Conservation (phyloP, 2,113 vertebrate species). For the Trogon melanurus region DNA sequence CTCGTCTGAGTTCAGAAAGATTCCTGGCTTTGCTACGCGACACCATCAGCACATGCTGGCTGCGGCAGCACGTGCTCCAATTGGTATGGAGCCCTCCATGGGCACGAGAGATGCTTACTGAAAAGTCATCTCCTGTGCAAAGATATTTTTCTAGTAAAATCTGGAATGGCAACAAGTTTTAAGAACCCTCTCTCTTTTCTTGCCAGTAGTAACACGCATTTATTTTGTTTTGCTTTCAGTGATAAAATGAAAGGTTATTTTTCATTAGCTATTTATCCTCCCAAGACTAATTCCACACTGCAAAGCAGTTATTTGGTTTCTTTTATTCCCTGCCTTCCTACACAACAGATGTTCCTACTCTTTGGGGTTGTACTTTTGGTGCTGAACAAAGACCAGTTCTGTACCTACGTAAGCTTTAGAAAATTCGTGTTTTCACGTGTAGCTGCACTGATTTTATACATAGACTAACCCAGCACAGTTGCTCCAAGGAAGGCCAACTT, state of each 20-base stretch:
- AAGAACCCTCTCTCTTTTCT: neutral
- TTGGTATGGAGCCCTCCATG: fast-evolving
- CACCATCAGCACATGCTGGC: neutral
- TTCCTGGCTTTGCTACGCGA: neutral
- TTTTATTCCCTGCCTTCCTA: neutral
- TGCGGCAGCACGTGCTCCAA: too few relatives aligned
- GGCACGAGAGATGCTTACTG: fast-evolving
- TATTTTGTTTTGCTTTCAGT: neutral
- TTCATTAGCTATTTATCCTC: neutral
- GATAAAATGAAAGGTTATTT: neutral
- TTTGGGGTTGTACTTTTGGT: neutral
- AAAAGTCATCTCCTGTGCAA: neutral
- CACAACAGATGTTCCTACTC: neutral
- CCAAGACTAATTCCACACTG: neutral
- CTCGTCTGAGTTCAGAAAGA: neutral
- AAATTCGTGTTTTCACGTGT: neutral
- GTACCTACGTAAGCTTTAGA: neutral
- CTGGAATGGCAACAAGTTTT: neutral
- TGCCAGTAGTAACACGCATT: neutral
- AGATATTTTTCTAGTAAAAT: neutral
- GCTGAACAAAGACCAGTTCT: neutral
- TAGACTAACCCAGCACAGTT: neutral
- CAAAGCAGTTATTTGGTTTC: neutral
- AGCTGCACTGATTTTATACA: neutral
- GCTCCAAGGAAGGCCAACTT: neutral